Percentiles rank a stretch among this genome's conserved stretches.
Evolutionary conservation across 2,797 vertebrate genomes (phyloP).

Genomic region (Hephaestus fuliginosus): DNA sequence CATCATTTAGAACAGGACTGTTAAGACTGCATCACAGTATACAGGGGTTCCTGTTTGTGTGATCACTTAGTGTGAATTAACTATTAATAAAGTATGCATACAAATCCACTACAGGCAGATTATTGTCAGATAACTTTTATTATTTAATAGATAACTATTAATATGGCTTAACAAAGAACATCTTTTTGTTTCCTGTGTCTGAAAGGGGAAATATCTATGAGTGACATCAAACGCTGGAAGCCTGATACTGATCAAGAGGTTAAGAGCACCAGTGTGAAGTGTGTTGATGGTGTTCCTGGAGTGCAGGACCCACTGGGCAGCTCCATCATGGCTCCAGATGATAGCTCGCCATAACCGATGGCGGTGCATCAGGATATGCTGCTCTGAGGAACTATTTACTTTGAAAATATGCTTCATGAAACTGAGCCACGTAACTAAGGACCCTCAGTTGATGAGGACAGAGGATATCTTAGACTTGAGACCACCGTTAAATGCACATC

Average conservation of each 20-base stretch:
- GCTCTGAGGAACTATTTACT: slow-evolving; percentile 26
- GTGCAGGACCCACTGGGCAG: slow-evolving; percentile 81
- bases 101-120: background rate
- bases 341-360: slow-evolving; percentile 42
- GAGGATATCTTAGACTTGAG: slow-evolving; percentile 3
- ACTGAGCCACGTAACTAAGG: slow-evolving; percentile 2
- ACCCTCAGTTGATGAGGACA: slow-evolving; percentile 8
- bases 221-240: slow-evolving; percentile 48
- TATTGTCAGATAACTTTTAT: background rate
- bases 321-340: slow-evolving; percentile 65
- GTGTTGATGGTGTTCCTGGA: slow-evolving; percentile 61
- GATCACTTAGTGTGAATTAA: background rate
- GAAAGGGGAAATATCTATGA: slow-evolving; percentile 65
- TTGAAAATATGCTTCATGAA: slow-evolving; percentile 25
- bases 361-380: slow-evolving; percentile 13
- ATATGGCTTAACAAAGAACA: background rate
- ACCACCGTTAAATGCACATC: slow-evolving; percentile 3
- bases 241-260: slow-evolving; percentile 33
- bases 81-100: background rate
- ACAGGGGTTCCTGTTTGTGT: background rate
- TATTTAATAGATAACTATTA: background rate
- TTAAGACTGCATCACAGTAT: background rate
- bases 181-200: slow-evolving; percentile 7
- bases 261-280: slow-evolving; percentile 37
- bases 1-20: background rate